Percentiles rank a stretch among this genome's conserved stretches.
phyloP scores from a whole-genome alignment of 2,113 vertebrate genomes.

The Microcebus murinus region DNA sequence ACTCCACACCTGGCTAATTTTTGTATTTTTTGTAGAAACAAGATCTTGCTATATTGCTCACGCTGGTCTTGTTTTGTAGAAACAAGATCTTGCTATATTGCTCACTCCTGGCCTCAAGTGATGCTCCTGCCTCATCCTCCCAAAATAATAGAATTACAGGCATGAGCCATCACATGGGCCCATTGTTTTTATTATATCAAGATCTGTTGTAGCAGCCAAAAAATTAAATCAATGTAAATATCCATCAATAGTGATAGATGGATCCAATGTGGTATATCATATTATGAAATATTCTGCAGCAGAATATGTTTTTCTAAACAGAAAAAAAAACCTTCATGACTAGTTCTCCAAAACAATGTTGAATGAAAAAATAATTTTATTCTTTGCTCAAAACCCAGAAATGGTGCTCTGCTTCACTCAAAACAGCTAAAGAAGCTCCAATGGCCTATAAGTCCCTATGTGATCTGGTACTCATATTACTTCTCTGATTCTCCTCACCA shows the following conservation, averaged over 20 bases:
- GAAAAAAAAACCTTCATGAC: background rate
- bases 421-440: background rate
- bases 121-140: too few species aligned
- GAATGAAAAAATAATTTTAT: background rate
- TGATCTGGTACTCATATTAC: fast-evolving
- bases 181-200: background rate
- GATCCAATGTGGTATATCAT: background rate
- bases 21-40: too few species aligned
- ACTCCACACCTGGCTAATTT: too few species aligned
- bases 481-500: background rate
- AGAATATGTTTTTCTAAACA: background rate
- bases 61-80: too few species aligned
- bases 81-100: too few species aligned
- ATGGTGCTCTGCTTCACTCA: background rate
- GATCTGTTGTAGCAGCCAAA: background rate
- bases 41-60: too few species aligned
- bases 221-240: background rate
- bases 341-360: background rate
- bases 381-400: background rate
- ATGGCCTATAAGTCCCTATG: fast-evolving
- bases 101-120: too few species aligned
- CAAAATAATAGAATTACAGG: too few species aligned
- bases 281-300: background rate
- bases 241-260: background rate
- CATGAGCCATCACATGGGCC: too few species aligned